A percentile compares a stretch with the other conserved stretches of the same genome.
These are phyloP conservation scores for Ormyrus pomaceus DNA, from an alignment of 2,888 invertebrate genomes.

Conservation along the genomic window DNA sequence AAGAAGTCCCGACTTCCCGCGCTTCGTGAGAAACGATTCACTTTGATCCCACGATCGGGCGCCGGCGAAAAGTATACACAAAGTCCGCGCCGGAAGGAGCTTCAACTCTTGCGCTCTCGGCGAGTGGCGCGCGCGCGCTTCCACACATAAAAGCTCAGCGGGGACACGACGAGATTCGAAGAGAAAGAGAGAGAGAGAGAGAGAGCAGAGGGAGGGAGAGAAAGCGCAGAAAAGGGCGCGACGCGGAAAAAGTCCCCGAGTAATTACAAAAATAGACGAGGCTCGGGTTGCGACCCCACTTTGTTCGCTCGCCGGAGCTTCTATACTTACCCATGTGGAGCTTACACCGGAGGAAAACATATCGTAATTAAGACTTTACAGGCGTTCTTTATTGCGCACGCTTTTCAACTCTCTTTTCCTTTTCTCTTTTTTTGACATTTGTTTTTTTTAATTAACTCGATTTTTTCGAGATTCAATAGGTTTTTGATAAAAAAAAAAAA, in stretches of 20 bases:
- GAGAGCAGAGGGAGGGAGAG: no score
- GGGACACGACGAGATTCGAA: not conserved
- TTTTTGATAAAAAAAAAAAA: no score
- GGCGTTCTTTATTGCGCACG: not conserved
- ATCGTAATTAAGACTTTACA: conserved; percentile 13
- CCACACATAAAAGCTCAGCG: conserved; percentile 30
- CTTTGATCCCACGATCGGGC: conserved; percentile 48
- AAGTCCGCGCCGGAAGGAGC: no score
- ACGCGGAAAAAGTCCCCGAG: conserved; percentile 36
- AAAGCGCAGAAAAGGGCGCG: conserved; percentile 2
- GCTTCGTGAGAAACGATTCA: conserved; percentile 39
- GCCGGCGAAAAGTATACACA: not conserved
- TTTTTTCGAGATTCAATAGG: no score
- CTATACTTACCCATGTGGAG: not conserved
- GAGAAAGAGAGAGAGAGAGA: not conserved
- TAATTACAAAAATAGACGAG: conserved; percentile 45
- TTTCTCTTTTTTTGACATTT: not conserved
- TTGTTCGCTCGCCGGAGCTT: not conserved
- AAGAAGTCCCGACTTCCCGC: conserved; percentile 3
- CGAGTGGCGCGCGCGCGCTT: not conserved
- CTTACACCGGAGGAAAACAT: conserved; percentile 11
- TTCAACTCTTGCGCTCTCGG: no score
- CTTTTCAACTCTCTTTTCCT: not conserved
- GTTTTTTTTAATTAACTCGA: no score
- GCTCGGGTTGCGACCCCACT: not conserved